Evolutionary conservation across 2,113 vertebrate species (phyloP).

Genomic region (Psilopsiagon aymara): DNA sequence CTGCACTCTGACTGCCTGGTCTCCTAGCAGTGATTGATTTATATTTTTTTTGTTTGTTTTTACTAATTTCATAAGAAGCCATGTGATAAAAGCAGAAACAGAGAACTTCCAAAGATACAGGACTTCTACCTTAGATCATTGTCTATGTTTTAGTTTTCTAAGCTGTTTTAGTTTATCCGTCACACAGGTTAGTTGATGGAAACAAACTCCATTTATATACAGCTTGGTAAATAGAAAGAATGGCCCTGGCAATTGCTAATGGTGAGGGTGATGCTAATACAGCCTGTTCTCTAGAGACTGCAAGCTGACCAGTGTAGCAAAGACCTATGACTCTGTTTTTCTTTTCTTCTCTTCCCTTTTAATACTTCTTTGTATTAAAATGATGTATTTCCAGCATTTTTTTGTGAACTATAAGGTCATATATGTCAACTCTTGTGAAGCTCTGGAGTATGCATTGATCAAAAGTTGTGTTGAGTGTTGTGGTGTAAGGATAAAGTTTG

Average conservation of each 20-base stretch:
- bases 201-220: not conserved
- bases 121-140: not conserved
- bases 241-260: not conserved
- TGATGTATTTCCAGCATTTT: not conserved
- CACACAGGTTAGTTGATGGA: not conserved
- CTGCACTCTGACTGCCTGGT: not conserved
- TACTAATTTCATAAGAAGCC: not conserved
- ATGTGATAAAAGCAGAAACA: not conserved
- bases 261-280: not conserved
- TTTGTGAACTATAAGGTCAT: not conserved
- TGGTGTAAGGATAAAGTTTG: not conserved
- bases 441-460: not conserved
- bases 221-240: not conserved
- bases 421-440: not conserved
- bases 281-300: not conserved
- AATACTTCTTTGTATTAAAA: not conserved
- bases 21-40: not conserved
- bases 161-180: not conserved
- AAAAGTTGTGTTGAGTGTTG: not conserved
- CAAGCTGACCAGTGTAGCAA: not conserved
- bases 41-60: not conserved
- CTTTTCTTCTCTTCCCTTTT: not conserved
- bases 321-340: not conserved
- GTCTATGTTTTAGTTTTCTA: not conserved
- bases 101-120: not conserved